A percentile compares a stretch with the other conserved stretches of the same genome.
Evolutionary conservation across 1,140 invertebrate genomes (phyloP).

Genomic region (Mamestra configurata): DNA sequence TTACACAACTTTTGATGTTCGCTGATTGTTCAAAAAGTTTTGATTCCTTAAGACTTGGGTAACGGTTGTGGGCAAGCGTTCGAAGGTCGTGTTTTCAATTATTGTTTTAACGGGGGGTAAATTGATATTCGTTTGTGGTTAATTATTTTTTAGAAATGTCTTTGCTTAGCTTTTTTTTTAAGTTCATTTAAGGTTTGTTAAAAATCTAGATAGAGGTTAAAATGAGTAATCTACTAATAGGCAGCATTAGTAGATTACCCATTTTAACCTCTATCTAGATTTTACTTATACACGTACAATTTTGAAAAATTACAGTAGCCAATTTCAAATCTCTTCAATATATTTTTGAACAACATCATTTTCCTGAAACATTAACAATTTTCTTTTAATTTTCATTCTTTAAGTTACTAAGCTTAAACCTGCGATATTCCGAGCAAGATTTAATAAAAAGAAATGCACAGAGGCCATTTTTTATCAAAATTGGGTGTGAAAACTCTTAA

Average conservation of each 20-base stretch:
- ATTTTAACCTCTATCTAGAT: too few species aligned
- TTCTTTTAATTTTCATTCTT: conserved; percentile 25
- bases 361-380: conserved; percentile 7
- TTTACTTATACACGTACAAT: too few species aligned
- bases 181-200: too few species aligned
- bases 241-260: too few species aligned
- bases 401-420: conserved; percentile 7
- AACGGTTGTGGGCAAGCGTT: neutral
- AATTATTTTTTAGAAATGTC: too few species aligned
- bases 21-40: conserved; percentile 59
- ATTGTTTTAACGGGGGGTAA: neutral
- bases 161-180: too few species aligned
- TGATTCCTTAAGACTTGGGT: conserved; percentile 31
- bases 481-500: conserved; percentile 51
- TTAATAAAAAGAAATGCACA: conserved; percentile 44
- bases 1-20: conserved; percentile 67
- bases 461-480: conserved; percentile 51
- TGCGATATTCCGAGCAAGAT: neutral
- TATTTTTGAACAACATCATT: neutral
- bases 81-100: neutral
- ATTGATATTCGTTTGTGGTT: neutral
- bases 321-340: too few species aligned
- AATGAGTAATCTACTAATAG: too few species aligned
- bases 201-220: too few species aligned
- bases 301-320: too few species aligned